phyloP scores from a whole-genome alignment of 2,113 vertebrate species.

The Polypterus senegalus region DNA sequence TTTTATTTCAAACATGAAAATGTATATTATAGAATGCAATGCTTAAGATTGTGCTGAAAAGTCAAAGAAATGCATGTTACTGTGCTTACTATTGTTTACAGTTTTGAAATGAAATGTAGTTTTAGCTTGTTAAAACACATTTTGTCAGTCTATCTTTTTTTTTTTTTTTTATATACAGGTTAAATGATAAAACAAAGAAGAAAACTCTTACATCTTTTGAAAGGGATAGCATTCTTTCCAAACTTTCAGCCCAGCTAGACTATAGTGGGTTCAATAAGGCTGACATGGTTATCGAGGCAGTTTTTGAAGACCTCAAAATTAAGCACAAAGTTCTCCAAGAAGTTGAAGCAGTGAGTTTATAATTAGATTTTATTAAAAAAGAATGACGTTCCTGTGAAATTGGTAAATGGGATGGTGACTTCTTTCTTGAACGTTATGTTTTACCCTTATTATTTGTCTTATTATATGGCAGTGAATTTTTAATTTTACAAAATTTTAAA shows the following conservation, averaged over 20 bases:
- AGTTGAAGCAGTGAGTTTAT: conserved; percentile 75
- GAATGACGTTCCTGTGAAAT: not conserved
- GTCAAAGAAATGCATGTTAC: too few species aligned
- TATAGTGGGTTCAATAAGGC: conserved; percentile 73
- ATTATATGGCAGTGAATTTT: too few species aligned
- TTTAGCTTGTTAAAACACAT: too few species aligned
- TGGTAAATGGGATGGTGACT: not conserved
- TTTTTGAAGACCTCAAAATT: conserved; percentile 81
- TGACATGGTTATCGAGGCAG: conserved; percentile 93
- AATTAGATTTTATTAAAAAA: not conserved
- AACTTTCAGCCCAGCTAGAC: conserved; percentile 63
- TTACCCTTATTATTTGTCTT: not conserved
- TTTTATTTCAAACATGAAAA: too few species aligned
- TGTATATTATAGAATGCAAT: too few species aligned
- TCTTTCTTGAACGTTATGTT: not conserved
- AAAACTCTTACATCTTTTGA: conserved; percentile 73
- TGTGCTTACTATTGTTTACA: too few species aligned
- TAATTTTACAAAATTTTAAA: too few species aligned
- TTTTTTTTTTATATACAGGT: conserved; percentile 34
- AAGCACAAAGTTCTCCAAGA: conserved; percentile 88
- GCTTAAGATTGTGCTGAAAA: too few species aligned
- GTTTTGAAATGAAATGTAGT: too few species aligned
- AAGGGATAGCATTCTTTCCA: conserved; percentile 74
- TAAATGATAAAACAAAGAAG: conserved; percentile 85
- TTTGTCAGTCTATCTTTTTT: not conserved